Evolutionary conservation across 2,888 invertebrate species (phyloP).

Genomic region (Rhaphigaster nebulosa): DNA sequence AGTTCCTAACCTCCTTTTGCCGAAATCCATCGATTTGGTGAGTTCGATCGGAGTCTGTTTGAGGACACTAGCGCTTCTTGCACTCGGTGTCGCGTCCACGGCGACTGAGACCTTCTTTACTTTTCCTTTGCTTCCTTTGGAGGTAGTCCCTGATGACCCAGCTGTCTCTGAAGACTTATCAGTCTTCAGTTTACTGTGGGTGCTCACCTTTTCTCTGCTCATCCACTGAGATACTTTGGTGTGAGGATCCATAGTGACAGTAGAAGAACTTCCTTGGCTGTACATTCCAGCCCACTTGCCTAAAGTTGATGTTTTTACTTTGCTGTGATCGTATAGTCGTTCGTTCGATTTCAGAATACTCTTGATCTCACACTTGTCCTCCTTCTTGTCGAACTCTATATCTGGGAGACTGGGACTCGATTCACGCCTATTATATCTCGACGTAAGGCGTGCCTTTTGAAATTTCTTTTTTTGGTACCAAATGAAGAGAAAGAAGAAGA

Average conservation of each 20-base stretch:
- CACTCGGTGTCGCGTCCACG: constrained; percentile 83
- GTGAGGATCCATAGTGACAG: constrained; percentile 83
- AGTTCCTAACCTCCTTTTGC: constrained; percentile 62
- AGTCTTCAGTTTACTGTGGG: constrained; percentile 74
- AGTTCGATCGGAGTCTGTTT: constrained; percentile 84
- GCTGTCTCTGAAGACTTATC: constrained; percentile 61
- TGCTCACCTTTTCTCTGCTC: constrained; percentile 81
- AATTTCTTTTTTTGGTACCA: constrained; percentile 77
- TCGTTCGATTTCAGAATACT: constrained; percentile 65
- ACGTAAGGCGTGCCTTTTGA: constrained; percentile 71
- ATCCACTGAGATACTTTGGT: constrained; percentile 91
- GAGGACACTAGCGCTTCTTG: constrained; percentile 79
- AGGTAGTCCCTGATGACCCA: constrained; percentile 59
- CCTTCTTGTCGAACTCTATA: constrained; percentile 60
- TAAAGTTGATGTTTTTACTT: constrained; percentile 69
- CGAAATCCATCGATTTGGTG: constrained; percentile 70
- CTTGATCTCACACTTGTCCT: constrained; percentile 64
- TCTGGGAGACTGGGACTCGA: constrained; percentile 65
- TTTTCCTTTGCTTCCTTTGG: constrained; percentile 59
- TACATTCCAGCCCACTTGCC: constrained; percentile 72
- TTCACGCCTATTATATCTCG: constrained; percentile 70
- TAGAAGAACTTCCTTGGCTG: constrained; percentile 71
- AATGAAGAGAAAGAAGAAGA: constrained; percentile 78
- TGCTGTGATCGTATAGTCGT: constrained; percentile 65
- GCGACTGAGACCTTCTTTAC: constrained; percentile 78